phyloP scores from a whole-genome alignment of 2,113 vertebrate genomes.

The Halichoerus grypus region DNA sequence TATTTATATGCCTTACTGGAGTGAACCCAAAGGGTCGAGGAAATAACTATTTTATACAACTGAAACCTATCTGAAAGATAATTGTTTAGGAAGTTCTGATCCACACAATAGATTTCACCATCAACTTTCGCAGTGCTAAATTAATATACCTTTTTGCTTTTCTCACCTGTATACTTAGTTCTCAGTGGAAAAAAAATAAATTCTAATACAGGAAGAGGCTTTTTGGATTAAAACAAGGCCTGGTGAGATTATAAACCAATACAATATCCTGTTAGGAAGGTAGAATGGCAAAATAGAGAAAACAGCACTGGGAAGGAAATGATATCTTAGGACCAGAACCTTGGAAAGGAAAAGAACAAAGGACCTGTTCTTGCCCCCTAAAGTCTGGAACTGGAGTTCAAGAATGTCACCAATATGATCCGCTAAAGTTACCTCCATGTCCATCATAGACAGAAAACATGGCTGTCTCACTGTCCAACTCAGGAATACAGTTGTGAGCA shows the following conservation, averaged over 20 bases:
- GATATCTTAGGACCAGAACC: not conserved
- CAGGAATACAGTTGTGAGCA: constrained; percentile 98
- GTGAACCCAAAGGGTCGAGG: not conserved
- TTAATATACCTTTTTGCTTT: constrained; percentile 30
- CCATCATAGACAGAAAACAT: constrained; percentile 99
- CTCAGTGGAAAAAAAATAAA: not conserved
- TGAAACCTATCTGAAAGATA: constrained; percentile 32
- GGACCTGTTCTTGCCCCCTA: not conserved
- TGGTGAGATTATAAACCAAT: constrained; percentile 50
- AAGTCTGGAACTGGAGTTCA: constrained; percentile 9
- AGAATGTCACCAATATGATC: constrained; percentile 31
- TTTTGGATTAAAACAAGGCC: constrained; percentile 50
- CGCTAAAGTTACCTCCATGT: constrained; percentile 94
- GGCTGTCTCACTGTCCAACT: constrained; percentile 96
- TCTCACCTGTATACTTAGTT: constrained; percentile 37
- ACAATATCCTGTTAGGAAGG: not conserved
- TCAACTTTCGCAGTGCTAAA: not conserved
- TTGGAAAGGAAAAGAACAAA: constrained; percentile 45
- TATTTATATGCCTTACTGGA: not conserved
- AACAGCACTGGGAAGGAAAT: constrained; percentile 5
- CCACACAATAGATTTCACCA: constrained; percentile 54
- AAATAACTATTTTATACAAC: constrained; percentile 22
- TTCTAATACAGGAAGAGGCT: not conserved
- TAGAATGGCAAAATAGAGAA: not conserved
- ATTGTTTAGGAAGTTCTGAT: constrained; percentile 31